Base-by-base conservation (phyloP, 2,113 vertebrate species). In the Balaeniceps rex region DNA sequence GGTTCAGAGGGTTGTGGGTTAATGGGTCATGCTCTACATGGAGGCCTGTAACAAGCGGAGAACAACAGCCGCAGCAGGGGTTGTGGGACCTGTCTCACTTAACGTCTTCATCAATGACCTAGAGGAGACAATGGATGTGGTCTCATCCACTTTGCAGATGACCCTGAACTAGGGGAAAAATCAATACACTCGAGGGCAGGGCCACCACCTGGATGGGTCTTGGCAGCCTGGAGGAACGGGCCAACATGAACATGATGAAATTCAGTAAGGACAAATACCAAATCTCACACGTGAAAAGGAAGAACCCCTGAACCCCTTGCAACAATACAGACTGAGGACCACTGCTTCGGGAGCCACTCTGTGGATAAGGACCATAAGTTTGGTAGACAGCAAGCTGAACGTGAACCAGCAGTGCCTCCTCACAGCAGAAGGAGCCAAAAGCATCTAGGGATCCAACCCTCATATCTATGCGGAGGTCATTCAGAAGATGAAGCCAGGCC, bases 41-140 rank as follows among this genome's bases (percentile, higher is more conserved):
- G 12, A 66, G 23, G 10, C 2, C 49, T 19, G 4, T 0, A 4
- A 8, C 4, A 34, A 46, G 11, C 1, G 10, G 19, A 81, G 18
- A 38, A 80, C 2, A 24, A 47, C 4, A 71, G 11, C 10, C 24
- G 46, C 4, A 70, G 10, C 14, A 15, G 36, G 36, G 36, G 19
- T 69, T 81, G 19, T 38, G 33, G 38, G 29, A 60, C 6, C 40
- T 83, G 51, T 38, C 46, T 71, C 7, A 0, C n/a, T 49, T 64
- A 33, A 44, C 0, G 0, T 19, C n/a, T 24, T 60, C 40, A 26
- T n/a, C 34, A 34, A 2, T 9, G 12, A 66, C 12, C 47, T 9
- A 19, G 22, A 55, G 28, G 17, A 95, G 25, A 28, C 64, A 31
- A 44, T 0, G 40, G 36, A 19, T 1, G 0, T 51, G 7, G 26